phyloP scores from a whole-genome alignment of 1,140 invertebrate genomes.

The Drosophila tristis region DNA sequence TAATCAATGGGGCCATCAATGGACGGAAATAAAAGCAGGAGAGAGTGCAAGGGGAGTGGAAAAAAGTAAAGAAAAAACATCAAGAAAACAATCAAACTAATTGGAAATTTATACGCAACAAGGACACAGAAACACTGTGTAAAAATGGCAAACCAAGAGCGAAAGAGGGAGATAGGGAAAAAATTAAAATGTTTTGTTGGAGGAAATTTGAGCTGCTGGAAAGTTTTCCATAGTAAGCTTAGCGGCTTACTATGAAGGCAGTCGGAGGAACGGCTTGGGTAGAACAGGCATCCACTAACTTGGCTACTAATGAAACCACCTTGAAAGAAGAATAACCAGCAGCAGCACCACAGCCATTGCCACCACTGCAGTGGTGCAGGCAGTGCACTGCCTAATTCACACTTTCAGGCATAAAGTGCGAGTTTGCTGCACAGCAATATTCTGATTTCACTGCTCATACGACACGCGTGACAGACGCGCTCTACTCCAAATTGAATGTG shows the following conservation, averaged over 20 bases:
- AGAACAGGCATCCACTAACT: constrained; percentile 55
- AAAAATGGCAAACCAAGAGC: neutral
- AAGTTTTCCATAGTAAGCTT: constrained; percentile 69
- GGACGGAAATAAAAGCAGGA: neutral
- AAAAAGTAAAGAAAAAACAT: constrained; percentile 33
- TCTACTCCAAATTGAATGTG: neutral
- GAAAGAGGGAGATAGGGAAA: no score
- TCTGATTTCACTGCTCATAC: constrained; percentile 33
- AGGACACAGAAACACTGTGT: constrained; percentile 36
- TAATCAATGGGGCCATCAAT: constrained; percentile 64
- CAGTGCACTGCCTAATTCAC: no score
- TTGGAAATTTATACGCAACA: constrained; percentile 78
- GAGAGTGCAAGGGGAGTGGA: constrained; percentile 9
- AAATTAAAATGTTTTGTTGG: constrained; percentile 46
- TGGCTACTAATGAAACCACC: constrained; percentile 72
- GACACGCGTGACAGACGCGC: constrained; percentile 3
- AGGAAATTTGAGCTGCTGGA: constrained; percentile 62
- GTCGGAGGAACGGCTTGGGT: neutral
- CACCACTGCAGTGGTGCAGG: neutral
- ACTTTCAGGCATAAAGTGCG: constrained; percentile 18
- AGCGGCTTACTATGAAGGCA: constrained; percentile 37
- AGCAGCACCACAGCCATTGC: constrained; percentile 1
- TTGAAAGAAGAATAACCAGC: constrained; percentile 49
- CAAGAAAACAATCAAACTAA: constrained; percentile 76
- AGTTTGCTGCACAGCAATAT: constrained; percentile 8